These are phyloP conservation scores for Lithosia quadra DNA, from an alignment of 2,888 invertebrate genomes.

Conservation along the genomic window DNA sequence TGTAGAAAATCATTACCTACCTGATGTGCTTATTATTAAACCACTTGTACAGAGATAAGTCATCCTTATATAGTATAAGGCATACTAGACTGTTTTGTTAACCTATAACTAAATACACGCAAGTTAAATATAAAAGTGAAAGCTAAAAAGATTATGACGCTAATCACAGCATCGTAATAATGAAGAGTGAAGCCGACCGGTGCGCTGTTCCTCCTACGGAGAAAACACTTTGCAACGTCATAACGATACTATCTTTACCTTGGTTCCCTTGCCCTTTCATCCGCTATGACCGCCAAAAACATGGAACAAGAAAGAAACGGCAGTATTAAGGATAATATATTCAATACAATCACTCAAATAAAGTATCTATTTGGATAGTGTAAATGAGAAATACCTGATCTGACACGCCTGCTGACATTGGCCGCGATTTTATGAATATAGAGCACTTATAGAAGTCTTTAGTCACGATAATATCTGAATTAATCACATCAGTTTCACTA, in stretches of 20 bases:
- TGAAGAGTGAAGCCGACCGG: conserved; percentile 77
- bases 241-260: conserved; percentile 86
- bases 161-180: conserved; percentile 62
- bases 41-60: conserved; percentile 13
- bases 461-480: conserved; percentile 77
- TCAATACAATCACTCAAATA: conserved; percentile 47
- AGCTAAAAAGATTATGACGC: conserved; percentile 60
- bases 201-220: conserved; percentile 69
- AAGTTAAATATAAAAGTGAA: conserved; percentile 61
- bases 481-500: conserved; percentile 85
- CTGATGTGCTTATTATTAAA: conserved; percentile 17
- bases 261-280: conserved; percentile 95
- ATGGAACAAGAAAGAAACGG: conserved; percentile 86
- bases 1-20: conserved; percentile 27
- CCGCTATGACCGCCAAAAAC: conserved; percentile 88
- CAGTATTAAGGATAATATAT: conserved; percentile 57
- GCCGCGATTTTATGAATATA: conserved; percentile 88
- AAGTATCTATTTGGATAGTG: conserved; percentile 62
- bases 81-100: conserved; percentile 12
- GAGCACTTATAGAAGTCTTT: conserved; percentile 82
- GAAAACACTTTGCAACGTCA: conserved; percentile 85
- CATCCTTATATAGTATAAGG: background rate
- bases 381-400: conserved; percentile 91
- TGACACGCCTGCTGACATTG: conserved; percentile 97
- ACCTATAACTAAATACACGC: conserved; percentile 29